Evolutionary conservation across 2,797 vertebrate species (phyloP), one percentile per base, ranked within the genome.

Genomic region (Bradypodion ventrale): DNA sequence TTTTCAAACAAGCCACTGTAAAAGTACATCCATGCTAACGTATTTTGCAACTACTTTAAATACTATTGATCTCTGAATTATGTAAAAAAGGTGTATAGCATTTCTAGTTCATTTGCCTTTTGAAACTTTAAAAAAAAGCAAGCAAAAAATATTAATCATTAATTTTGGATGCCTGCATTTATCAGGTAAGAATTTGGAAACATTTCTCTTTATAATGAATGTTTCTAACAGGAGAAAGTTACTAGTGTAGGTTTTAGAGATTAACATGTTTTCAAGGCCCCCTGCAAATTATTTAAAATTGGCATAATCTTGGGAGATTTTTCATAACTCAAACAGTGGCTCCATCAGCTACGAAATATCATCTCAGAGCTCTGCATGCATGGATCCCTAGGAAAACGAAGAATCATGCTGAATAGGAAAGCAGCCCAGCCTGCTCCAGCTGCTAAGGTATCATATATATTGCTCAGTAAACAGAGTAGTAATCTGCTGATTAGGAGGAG

Each of bases 41-140:
- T 94, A 93, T 85, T 95, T 95, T 90, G 35, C 69, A 95, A 89
- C 95, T 96, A 93, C 89, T 96, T 96, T 94, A 96, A 96, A 97
- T 96, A 95, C 95, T 93, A 96, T 95, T 96, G 95, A 96, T 96
- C 95, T 96, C 91, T 85, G 79, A 92, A 93, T 95, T 96, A 94
- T 96, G 95, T 94, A 94, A 94, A 95, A 87, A 86, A 78, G 87
- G 44, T 44, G 42, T 76, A 91, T 93, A 77, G 90, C 95, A 92
- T 94, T 95, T 93, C 93, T 93, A 91, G 90, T 89, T 93, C 86
- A 86, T 80, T 90, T 94, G 82, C 80, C 85, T 94, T 93, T 93
- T 94, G 89, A 93, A 96, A 94, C 32, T 88, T 93, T 87, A 87
- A n/a, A n/a, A n/a, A 87, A 89, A 85, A 83, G 90, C 75, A 89